phyloP scores from a whole-genome alignment of 1,140 invertebrate genomes.

The Ips nitidus region DNA sequence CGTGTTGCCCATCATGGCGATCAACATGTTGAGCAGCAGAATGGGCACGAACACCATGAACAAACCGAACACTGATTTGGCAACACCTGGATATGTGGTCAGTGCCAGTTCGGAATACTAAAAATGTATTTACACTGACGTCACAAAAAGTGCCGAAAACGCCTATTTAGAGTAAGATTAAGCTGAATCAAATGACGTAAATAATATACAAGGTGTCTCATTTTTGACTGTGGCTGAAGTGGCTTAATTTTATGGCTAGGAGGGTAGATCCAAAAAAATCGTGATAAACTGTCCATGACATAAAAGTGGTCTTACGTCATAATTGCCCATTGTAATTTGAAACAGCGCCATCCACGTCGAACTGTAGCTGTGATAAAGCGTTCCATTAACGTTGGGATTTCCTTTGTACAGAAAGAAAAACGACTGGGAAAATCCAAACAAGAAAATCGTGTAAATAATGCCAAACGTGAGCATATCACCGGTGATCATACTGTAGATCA shows the following conservation, averaged over 20 bases:
- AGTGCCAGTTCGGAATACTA: conserved; percentile 90
- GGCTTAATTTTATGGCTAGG: neutral
- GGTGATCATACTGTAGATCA: conserved; percentile 98
- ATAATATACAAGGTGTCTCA: too few species aligned
- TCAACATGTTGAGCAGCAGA: conserved; percentile 94
- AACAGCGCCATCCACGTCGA: conserved; percentile 97
- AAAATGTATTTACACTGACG: neutral
- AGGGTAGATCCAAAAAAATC: too few species aligned
- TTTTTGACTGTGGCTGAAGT: too few species aligned
- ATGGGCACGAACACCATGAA: conserved; percentile 99
- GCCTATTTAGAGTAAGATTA: too few species aligned
- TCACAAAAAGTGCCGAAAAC: too few species aligned
- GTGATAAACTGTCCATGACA: neutral
- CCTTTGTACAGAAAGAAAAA: conserved; percentile 97
- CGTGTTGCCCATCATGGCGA: conserved; percentile 99
- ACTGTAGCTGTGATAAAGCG: conserved; percentile 80
- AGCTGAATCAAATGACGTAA: too few species aligned
- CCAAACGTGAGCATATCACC: conserved; percentile 97
- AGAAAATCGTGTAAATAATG: conserved; percentile 91
- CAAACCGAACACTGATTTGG: conserved; percentile 92
- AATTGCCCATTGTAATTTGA: conserved; percentile 96
- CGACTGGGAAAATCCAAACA: conserved; percentile 94
- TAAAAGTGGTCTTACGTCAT: conserved; percentile 75
- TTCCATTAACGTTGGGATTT: conserved; percentile 75
- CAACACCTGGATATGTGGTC: conserved; percentile 87